Evolutionary conservation across 2,113 vertebrate genomes (phyloP), one percentile per base, ranked within the genome.

Genomic region (Aythya baeri): DNA sequence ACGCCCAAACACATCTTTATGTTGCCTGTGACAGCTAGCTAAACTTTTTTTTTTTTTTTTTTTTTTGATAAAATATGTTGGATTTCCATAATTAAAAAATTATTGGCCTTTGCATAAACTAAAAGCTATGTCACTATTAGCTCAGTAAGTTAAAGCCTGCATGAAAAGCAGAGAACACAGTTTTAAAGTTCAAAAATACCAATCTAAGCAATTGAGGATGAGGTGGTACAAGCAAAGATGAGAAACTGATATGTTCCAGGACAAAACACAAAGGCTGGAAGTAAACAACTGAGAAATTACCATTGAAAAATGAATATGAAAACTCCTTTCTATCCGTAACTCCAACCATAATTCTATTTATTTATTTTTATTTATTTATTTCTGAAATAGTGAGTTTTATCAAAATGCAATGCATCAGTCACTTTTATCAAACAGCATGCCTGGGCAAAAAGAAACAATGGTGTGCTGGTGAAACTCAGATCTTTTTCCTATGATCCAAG

Each of bases 391-490:
- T 73, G 25, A 2, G 2, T 9, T 74, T 92, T 85, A 49, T 58
- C 26, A 61, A 66, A 43, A 17, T 36, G 3, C 6, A 38, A 3
- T 43, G 1, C 14, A 38, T 6, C 21, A 29, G 13, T 17, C 0
- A 32, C 55, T 73, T 29, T 41, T 21, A 38, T 76, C 29, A 43
- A 50, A 50, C 4, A 63, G 1, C 13, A 41, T 44, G 17, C 6
- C 27, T 31, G 5, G 54, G n/a, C 13, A 38, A 78, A 82, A 93
- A n/a, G 11, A 65, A 91, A 9, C 15, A 43, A 14, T 14, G 26
- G 1, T 11, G 5, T 29, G 13, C 38, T 7, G 36, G 7, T 5
- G 13, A 71, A 75, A 77, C 17, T 67, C 15, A 3, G 3, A 2
- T 27, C 26, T 84, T 74, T 34, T 17, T 55, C 13, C 27, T 20